Evolutionary conservation across 2,888 invertebrate genomes (phyloP).

Genomic region (Diabrotica balteata): DNA sequence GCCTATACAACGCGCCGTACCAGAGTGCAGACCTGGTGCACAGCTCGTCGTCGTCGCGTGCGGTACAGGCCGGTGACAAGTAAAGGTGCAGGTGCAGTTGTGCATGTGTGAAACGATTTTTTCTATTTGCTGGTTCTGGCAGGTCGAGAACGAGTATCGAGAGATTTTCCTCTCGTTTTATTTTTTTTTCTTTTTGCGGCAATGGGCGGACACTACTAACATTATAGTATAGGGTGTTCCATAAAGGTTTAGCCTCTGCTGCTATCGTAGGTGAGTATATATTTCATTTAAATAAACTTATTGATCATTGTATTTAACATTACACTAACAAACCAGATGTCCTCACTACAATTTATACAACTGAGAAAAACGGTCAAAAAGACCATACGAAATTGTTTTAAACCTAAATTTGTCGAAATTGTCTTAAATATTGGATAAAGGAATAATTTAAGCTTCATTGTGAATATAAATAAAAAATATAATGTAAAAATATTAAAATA

Average conservation of each 20-base stretch:
- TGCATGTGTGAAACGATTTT: constrained; percentile 30
- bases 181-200: constrained; percentile 18
- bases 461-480: no score
- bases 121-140: constrained; percentile 21
- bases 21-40: constrained; percentile 33
- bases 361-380: no score
- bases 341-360: no score
- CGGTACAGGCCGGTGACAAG: constrained; percentile 33
- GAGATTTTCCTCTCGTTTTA: constrained; percentile 5
- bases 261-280: constrained; percentile 20
- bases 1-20: constrained; percentile 33
- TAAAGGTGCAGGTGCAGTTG: constrained; percentile 33
- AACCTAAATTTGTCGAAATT: no score
- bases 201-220: constrained; percentile 25
- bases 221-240: constrained; percentile 22
- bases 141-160: constrained; percentile 19
- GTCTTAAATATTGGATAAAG: no score
- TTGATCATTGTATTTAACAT: no score
- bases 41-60: constrained; percentile 32
- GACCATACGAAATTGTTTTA: no score
- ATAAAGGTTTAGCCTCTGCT: constrained; percentile 24
- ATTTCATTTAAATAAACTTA: neutral
- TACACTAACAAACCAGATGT: no score
- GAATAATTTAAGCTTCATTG: no score
- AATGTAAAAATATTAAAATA: no score